These are phyloP conservation scores for Melikaiella ostensackeni DNA, from an alignment of 2,888 invertebrate genomes.

Conservation along the genomic window DNA sequence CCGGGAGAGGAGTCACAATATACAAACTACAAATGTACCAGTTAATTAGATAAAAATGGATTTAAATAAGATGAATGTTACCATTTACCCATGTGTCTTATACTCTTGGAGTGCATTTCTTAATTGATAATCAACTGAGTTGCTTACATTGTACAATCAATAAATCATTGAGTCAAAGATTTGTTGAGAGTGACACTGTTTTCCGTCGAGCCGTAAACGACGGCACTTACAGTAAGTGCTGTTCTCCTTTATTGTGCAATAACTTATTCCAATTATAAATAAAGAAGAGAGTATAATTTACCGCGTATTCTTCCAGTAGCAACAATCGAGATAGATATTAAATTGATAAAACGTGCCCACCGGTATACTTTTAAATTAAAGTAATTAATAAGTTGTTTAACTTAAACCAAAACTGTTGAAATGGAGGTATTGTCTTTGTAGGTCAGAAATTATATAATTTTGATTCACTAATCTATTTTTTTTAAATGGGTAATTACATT, in stretches of 20 bases:
- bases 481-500: not conserved
- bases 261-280: constrained; percentile 32
- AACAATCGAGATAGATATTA: not conserved
- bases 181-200: constrained; percentile 31
- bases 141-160: constrained; percentile 21
- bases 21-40: not conserved
- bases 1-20: not conserved
- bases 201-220: constrained; percentile 17
- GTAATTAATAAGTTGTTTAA: no score
- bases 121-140: constrained; percentile 15
- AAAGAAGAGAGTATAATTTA: not conserved
- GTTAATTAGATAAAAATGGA: constrained; percentile 30
- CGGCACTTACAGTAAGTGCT: constrained; percentile 10
- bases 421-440: no score
- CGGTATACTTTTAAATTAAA: no score
- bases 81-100: constrained; percentile 1
- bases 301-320: not conserved
- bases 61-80: constrained; percentile 23
- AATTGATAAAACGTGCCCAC: not conserved
- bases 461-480: not conserved
- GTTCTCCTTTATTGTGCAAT: not conserved
- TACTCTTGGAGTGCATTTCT: not conserved
- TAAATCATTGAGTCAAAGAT: constrained; percentile 15
- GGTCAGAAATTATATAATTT: not conserved
- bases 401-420: no score